Evolutionary conservation across 2,888 invertebrate species (phyloP), one percentile per base, ranked within the genome.

Genomic region (Sylvicola fuscatus): DNA sequence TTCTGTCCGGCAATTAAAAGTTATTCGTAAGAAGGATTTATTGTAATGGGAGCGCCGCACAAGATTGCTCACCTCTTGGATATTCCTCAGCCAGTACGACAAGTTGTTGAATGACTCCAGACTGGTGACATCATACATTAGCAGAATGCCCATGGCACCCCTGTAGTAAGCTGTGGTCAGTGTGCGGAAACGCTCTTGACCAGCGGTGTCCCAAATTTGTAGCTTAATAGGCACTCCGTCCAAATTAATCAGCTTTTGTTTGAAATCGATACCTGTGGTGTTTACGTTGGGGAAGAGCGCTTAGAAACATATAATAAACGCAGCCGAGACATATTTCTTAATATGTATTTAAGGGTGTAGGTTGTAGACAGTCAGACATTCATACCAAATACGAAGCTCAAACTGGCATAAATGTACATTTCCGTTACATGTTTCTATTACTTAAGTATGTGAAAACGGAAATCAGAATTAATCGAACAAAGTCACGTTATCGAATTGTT

Each of bases 81-180:
- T 84, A 60, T 84, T 86, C 54, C 81, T 70, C 41, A 89, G 65
- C 89, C 89, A 89, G 53, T 87, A 87, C 7, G 81, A 77, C 43
- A 89, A 64, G 58, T 86, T 82, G 54, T 84, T 81, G 56, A 86
- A 89, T n/a, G 86, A 84, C 50, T 83, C 82, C 49, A 81, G 61
- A 56, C 81, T 83, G 29, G 87, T 86, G 45, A 86, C 81, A 55
- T 89, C 89, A 53, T 89, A 89, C 72, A 89, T 81, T 14, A 89
- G 67, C 33, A 87, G 66, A 46, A 89, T 84, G 35, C 89, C 89
- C 86, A 86, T 84, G 11, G 86, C 84, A 3, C 84, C 87, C 33
- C 86, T 65, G 57, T 84, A 87, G 58, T 87, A 86, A 4, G 84
- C 84, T 10, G 83, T 83, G 34, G 86, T 86, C 42, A 87, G 60